Conservation (phyloP, 23 tunicate genomes). For the Clavelina lepadiformis region DNA sequence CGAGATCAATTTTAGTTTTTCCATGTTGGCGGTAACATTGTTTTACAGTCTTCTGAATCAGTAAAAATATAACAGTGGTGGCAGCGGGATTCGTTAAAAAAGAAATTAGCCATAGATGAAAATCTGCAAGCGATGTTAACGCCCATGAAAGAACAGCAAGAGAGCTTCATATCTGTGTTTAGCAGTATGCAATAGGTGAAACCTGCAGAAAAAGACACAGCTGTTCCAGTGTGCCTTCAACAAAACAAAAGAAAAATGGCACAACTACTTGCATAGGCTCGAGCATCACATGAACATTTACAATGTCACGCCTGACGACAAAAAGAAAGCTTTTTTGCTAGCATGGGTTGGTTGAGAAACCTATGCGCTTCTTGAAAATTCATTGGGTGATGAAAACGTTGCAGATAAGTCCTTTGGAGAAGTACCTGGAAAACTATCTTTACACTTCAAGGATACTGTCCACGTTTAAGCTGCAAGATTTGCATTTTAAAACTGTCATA, state of each 20-base stretch:
- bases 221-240: no score
- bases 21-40: no score
- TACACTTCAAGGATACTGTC: neutral
- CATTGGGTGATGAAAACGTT: neutral
- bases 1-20: no score
- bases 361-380: neutral
- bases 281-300: neutral
- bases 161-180: no score
- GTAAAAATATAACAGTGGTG: no score
- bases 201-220: no score
- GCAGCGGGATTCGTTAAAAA: no score
- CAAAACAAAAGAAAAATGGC: conserved; percentile 14
- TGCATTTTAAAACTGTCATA: conserved; percentile 6
- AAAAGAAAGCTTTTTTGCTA: conserved; percentile 5
- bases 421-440: neutral
- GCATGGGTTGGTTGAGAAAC: conserved; percentile 5
- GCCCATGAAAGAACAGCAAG: no score
- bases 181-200: no score
- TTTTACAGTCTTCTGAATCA: no score
- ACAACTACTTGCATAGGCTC: neutral
- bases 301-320: neutral
- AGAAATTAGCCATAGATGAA: no score
- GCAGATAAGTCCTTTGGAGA: neutral
- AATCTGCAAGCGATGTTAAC: no score
- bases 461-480: conserved; percentile 3